Evolutionary conservation across 2,113 vertebrate species (phyloP).

Genomic region (Megaceryle maxima): DNA sequence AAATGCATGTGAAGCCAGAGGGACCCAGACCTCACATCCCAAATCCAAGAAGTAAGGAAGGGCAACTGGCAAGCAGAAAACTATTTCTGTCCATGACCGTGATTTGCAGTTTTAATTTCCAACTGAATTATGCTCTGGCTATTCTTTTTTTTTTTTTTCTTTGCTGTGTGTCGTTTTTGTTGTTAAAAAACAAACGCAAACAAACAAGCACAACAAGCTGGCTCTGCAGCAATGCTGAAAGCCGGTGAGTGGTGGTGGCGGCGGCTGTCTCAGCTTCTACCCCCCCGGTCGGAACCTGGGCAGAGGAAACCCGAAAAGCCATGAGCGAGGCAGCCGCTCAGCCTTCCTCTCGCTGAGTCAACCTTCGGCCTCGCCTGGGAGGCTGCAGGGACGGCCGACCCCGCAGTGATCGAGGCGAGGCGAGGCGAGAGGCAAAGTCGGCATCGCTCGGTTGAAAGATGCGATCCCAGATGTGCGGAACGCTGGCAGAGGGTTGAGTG

Average conservation of each 20-base stretch:
- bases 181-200: too few relatives aligned
- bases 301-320: not conserved
- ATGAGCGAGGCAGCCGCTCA: not conserved
- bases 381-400: not conserved
- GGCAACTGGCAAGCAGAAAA: not conserved
- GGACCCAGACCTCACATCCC: not conserved
- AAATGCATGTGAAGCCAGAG: not conserved
- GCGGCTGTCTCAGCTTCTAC: not conserved
- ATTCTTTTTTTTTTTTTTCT: not conserved
- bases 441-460: too few relatives aligned
- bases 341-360: not conserved
- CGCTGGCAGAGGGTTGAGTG: not conserved
- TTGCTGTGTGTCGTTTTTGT: fast-evolving
- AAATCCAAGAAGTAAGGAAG: not conserved
- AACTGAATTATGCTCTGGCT: not conserved
- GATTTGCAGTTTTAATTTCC: not conserved
- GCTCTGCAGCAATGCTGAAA: not conserved
- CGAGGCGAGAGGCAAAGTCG: too few relatives aligned
- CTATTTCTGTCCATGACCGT: not conserved
- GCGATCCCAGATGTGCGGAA: too few relatives aligned
- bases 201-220: not conserved
- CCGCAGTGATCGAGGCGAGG: fast-evolving
- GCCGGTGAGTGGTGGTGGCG: fast-evolving
- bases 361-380: not conserved
- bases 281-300: fast-evolving